These are phyloP conservation scores for Triplophysa rosa DNA, from an alignment of 2,113 vertebrate genomes.

Conservation along the genomic window DNA sequence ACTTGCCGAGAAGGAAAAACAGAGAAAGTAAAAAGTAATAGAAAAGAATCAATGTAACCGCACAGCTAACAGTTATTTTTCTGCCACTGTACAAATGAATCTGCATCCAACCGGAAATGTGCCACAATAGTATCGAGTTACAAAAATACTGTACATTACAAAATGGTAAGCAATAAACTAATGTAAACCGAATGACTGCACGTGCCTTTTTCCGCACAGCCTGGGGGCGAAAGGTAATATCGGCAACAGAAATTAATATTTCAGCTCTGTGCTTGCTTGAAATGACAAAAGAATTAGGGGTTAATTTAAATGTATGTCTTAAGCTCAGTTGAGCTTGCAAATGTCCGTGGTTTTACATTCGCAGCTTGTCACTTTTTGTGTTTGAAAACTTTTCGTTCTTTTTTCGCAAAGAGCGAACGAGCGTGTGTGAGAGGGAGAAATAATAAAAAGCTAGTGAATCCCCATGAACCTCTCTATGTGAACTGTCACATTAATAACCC, in stretches of 20 bases:
- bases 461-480: conserved; percentile 76
- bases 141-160: conserved; percentile 33
- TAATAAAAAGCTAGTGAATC: conserved; percentile 66
- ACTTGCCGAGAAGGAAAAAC: conserved; percentile 26
- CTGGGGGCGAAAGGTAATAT: conserved; percentile 40
- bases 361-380: conserved; percentile 44
- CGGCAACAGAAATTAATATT: conserved; percentile 50
- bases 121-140: conserved; percentile 30
- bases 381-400: conserved; percentile 58
- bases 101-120: conserved; percentile 43
- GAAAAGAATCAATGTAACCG: conserved; percentile 26
- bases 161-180: conserved; percentile 39
- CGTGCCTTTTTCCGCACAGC: conserved; percentile 30
- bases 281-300: conserved; percentile 48
- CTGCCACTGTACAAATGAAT: conserved; percentile 42
- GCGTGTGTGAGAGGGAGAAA: conserved; percentile 42
- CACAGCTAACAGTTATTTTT: conserved; percentile 31
- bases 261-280: conserved; percentile 39
- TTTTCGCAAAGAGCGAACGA: conserved; percentile 34
- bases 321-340: conserved; percentile 49
- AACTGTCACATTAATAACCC: conserved; percentile 93
- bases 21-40: conserved; percentile 1
- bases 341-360: conserved; percentile 34
- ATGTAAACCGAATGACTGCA: background rate
- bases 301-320: conserved; percentile 55